Base-by-base conservation (phyloP, 2,113 vertebrate species). In the Synodontis membranacea region DNA sequence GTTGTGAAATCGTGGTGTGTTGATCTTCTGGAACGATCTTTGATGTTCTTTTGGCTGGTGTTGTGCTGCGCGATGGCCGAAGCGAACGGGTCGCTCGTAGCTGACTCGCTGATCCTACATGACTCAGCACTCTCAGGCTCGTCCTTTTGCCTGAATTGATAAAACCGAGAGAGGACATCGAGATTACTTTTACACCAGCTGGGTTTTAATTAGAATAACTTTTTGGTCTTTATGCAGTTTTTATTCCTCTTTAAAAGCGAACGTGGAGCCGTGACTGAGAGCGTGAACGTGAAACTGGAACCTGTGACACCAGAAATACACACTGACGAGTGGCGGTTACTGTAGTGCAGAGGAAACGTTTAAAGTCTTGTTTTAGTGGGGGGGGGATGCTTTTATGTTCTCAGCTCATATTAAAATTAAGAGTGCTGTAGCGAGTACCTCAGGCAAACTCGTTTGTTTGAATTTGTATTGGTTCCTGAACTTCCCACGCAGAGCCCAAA, bases 111-210 rank as follows among this genome's bases (percentile, higher is more conserved):
- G 87, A 89, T 87, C 7, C 88, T n/a, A 79, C 87, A 90, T 94
- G 93, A 95, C 93, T 94, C 93, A 88, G 88, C 90, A 90, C 68
- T 92, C 93, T 89, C 6, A 28, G 52, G 60, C 86, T 58, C 83
- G 80, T 84, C 34, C 80, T 88, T 92, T 90, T 88, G 78, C 64
- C 37, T 76, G 82, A 64, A 84, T 84, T 86, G 46, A 62, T 72
- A 42, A 10, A 25, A 42, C 70, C 14, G 66, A 19, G 8, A 34
- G 3, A 10, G 1, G 25, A 34, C 62, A 17, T 39, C 10, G 66
- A 70, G 25, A 21, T 48, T 15, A 39, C 31, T 2, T 72, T 76
- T 84, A 81, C 37, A 28, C 46, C 5, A 54, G 56, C 25, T 21
- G 46, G 44, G n/a, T 21, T 37, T 68, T 68, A 62, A 46, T 75